Percentiles rank a stretch among this genome's conserved stretches.
Conservation (phyloP, 2,797 vertebrate genomes). For the Myiothlypis chrysogaster region DNA sequence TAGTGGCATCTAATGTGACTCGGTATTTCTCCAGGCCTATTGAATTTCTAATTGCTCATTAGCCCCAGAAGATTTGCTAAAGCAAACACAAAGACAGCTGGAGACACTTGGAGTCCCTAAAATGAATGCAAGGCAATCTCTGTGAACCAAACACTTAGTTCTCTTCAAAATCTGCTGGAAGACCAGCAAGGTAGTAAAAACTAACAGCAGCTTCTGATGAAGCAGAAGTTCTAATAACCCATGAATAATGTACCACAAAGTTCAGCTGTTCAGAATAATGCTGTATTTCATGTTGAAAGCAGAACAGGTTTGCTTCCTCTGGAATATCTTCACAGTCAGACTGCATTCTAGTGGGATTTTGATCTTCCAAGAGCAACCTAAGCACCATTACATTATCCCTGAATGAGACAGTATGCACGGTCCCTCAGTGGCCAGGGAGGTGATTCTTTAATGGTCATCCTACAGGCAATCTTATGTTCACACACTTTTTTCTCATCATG, state of each 20-base stretch:
- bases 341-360: background rate
- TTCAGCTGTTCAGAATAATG: background rate
- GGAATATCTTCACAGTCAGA: background rate
- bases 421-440: background rate
- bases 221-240: background rate
- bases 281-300: background rate
- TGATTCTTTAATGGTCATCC: background rate
- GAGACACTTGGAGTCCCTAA: background rate
- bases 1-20: background rate
- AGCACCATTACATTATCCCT: background rate
- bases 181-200: background rate
- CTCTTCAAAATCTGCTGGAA: background rate
- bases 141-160: background rate
- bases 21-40: background rate
- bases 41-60: conserved; percentile 14
- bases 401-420: background rate
- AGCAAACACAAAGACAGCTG: background rate
- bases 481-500: background rate
- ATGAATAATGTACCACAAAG: background rate
- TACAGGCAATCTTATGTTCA: background rate
- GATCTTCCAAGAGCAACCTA: background rate
- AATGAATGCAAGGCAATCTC: background rate
- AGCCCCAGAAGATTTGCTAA: conserved; percentile 10
- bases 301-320: background rate
- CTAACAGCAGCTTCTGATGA: background rate